Percentiles rank a stretch among this genome's conserved stretches.
Conservation (phyloP, 2,113 vertebrate species). For the Trochalopteron elliotii region DNA sequence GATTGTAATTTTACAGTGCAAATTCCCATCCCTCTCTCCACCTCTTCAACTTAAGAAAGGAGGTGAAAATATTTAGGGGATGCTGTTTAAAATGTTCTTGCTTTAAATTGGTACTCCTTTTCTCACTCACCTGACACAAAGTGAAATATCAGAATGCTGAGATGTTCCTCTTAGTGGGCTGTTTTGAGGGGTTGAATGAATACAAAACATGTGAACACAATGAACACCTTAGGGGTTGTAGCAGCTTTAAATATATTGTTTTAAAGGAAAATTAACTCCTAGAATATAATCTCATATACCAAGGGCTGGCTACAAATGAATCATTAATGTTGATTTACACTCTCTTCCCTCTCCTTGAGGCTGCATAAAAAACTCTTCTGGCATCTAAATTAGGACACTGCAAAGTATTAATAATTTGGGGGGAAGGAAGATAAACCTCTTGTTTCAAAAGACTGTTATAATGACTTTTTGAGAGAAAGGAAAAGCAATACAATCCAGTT, state of each 20-base stretch:
- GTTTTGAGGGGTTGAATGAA: neutral
- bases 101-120: neutral
- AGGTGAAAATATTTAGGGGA: neutral
- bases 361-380: neutral
- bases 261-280: neutral
- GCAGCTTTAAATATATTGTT: neutral
- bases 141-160: neutral
- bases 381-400: neutral
- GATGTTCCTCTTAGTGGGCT: neutral
- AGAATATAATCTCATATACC: neutral
- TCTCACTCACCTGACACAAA: neutral
- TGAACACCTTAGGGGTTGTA: neutral
- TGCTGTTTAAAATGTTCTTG: neutral
- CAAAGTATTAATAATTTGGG: neutral
- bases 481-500: neutral
- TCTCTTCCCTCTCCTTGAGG: neutral
- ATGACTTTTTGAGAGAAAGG: neutral
- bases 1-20: neutral
- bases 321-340: neutral
- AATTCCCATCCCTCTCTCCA: neutral
- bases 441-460: neutral
- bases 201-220: neutral
- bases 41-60: neutral
- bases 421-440: neutral
- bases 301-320: neutral